Evolutionary conservation across 2,113 vertebrate species (phyloP), one percentile per base, ranked within the genome.

Genomic region (Holacanthus passer): DNA sequence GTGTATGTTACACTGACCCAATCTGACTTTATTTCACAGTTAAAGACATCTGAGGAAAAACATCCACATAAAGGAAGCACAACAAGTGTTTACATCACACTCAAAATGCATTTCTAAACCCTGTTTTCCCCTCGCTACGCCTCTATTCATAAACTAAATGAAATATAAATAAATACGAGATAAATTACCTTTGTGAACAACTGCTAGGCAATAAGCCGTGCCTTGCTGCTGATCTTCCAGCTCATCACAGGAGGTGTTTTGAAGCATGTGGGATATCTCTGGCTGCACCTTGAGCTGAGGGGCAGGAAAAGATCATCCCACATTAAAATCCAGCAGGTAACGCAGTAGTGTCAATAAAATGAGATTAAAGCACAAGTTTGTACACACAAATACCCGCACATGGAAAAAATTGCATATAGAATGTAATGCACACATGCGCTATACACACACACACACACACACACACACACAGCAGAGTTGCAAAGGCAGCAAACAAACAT

Each of bases 271-370:
- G 78, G 77, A 87, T 88, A 92, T 91, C 88, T 87, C 68, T 47
- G 59, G 39, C 80, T 87, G 87, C 88, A 93, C 87, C 90, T 91
- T 86, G 87, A 84, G 90, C 86, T 89, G 77, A 86, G 82, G 84
- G 86, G 78, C 76, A 85, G 62, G 84, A 90, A 83, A 63, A 85
- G 77, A 89, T 90, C 82, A 88, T 76, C 84, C 88, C 91, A 90
- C 90, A 77, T 81, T 82, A 45, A 83, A 84, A 85, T 82, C 79
- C 81, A 76, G 77, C 87, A 86, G 84, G 86, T 88, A 76, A 66
- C 29, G 22, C 67, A 56, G 65, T 69, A 65, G 39, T 70, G 79
- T 75, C 52, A 86, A 74, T 71, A 75, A 87, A 80, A 85, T 85
- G 37, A 68, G 77, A 89, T 91, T 79, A 89, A 77, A 85, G 83